These are phyloP conservation scores for Panonychus citri DNA, from an alignment of 1,140 invertebrate species.

Conservation along the genomic window DNA sequence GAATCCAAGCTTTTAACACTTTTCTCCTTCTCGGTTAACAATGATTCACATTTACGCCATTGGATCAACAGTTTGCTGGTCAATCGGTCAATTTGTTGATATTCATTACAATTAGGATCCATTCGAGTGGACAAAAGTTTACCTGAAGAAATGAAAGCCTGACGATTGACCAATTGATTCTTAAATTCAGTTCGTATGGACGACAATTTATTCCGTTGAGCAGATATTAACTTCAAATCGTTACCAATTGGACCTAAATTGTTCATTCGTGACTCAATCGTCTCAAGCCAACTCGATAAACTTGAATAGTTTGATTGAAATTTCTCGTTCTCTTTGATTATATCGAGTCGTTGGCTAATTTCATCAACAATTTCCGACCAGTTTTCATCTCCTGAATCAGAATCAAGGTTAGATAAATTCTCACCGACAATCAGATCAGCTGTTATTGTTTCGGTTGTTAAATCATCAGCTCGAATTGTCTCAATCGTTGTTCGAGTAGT, in stretches of 20 bases:
- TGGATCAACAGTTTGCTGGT: neutral
- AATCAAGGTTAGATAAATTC: too few relatives aligned
- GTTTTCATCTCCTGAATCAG: constrained; percentile 12
- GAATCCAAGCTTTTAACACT: neutral
- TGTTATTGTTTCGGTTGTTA: too few relatives aligned
- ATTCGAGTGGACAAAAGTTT: neutral
- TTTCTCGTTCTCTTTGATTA: neutral
- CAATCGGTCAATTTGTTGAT: neutral
- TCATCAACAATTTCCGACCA: neutral
- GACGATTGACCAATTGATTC: neutral
- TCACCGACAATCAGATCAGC: too few relatives aligned
- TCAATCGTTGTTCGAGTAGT: too few relatives aligned
- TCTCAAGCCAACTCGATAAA: neutral
- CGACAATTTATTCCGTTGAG: neutral
- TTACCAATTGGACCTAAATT: neutral
- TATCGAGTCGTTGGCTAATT: neutral
- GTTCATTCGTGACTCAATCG: neutral
- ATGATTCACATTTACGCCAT: neutral
- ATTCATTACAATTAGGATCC: neutral
- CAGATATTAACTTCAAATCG: neutral
- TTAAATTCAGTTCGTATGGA: neutral
- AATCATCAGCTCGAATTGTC: too few relatives aligned
- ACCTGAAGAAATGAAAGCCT: neutral
- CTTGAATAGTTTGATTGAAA: neutral
- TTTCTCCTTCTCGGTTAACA: neutral